Evolutionary conservation across 2,797 vertebrate species (phyloP).

Genomic region (Knipowitschia caucasica): DNA sequence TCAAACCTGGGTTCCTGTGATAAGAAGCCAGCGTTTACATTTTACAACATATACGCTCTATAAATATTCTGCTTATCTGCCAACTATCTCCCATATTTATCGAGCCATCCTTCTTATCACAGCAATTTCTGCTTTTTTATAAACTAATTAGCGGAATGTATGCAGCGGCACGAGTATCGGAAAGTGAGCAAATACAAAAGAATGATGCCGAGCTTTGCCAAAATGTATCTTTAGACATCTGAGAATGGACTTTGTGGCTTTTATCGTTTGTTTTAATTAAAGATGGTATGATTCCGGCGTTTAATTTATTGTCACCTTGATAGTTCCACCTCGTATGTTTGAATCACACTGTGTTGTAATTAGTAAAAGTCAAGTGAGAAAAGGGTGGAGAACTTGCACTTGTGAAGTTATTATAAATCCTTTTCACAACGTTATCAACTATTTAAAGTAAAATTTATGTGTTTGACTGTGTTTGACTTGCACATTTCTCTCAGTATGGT

Average conservation of each 20-base stretch:
- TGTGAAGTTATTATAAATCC: not conserved
- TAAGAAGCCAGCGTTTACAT: constrained; percentile 34
- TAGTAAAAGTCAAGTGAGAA: not conserved
- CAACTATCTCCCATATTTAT: constrained; percentile 44
- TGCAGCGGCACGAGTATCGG: constrained; percentile 18
- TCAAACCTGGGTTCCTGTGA: constrained; percentile 37
- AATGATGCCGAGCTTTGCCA: constrained; percentile 10
- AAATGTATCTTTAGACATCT: constrained; percentile 32
- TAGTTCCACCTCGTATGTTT: constrained; percentile 1
- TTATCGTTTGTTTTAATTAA: constrained; percentile 41
- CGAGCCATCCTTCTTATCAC: constrained; percentile 29
- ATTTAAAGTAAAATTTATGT: not conserved
- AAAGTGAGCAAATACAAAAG: constrained; percentile 21
- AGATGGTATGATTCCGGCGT: constrained; percentile 17
- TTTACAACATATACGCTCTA: constrained; percentile 32
- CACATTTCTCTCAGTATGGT: too few relatives aligned
- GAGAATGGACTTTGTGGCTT: constrained; percentile 28
- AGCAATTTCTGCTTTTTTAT: constrained; percentile 34
- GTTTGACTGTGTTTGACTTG: not conserved
- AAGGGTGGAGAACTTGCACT: not conserved
- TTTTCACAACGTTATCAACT: too few relatives aligned
- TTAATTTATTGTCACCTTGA: not conserved
- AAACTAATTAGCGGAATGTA: constrained; percentile 54
- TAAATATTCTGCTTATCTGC: constrained; percentile 52
- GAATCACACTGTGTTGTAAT: not conserved